A percentile compares a stretch with the other conserved stretches of the same genome.
Conservation (phyloP, 1,140 invertebrate species). For the Halictus rubicundus region DNA sequence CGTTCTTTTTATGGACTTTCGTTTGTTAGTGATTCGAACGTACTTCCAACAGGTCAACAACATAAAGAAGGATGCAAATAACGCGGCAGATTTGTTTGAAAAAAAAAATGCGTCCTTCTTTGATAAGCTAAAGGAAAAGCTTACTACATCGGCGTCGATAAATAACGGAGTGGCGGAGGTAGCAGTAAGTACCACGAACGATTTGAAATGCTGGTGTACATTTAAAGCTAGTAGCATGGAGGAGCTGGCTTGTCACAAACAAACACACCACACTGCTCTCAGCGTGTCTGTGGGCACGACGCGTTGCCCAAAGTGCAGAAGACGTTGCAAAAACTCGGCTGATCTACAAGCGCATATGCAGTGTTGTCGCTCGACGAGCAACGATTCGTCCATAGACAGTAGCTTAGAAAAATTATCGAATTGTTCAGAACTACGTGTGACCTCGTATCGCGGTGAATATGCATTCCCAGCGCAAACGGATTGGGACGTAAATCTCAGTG, state of each 20-base stretch:
- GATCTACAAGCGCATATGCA: constrained; percentile 88
- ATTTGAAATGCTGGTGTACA: constrained; percentile 79
- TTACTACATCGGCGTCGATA: constrained; percentile 79
- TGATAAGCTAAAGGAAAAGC: constrained; percentile 89
- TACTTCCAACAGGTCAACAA: constrained; percentile 54
- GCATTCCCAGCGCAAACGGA: constrained; percentile 73
- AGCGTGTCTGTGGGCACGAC: constrained; percentile 84
- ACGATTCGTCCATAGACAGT: constrained; percentile 67
- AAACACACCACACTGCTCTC: constrained; percentile 76
- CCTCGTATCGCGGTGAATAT: constrained; percentile 72
- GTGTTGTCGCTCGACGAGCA: constrained; percentile 83
- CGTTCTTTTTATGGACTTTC: neutral
- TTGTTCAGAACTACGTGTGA: constrained; percentile 65
- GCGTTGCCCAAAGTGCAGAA: constrained; percentile 91
- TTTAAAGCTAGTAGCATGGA: constrained; percentile 74
- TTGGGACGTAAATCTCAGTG: constrained; percentile 70
- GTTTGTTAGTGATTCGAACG: neutral
- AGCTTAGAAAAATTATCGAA: constrained; percentile 72
- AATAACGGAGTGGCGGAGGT: constrained; percentile 79
- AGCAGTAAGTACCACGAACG: constrained; percentile 73
- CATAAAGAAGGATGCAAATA: constrained; percentile 71
- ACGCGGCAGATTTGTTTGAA: constrained; percentile 77
- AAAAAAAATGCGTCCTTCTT: constrained; percentile 90
- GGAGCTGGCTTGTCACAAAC: constrained; percentile 74
- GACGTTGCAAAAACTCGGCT: constrained; percentile 89